These are phyloP conservation scores for Oophaga pumilio DNA, from an alignment of 2,113 vertebrate genomes.

Conservation along the genomic window DNA sequence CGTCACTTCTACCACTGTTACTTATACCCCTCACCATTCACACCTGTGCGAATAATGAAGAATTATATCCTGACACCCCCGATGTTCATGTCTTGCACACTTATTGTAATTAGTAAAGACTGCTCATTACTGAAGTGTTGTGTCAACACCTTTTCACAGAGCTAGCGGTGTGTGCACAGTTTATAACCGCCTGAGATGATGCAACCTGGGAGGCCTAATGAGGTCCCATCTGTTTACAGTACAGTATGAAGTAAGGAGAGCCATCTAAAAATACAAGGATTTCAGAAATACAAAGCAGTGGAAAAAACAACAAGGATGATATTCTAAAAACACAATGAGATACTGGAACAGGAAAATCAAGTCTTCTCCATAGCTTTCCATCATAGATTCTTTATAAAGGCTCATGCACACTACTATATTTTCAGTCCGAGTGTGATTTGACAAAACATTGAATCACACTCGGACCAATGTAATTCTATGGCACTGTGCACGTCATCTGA, in stretches of 20 bases:
- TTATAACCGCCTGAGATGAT: too few species aligned
- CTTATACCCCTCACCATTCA: too few species aligned
- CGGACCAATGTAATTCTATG: too few species aligned
- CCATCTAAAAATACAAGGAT: not conserved
- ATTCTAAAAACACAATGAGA: constrained; percentile 23
- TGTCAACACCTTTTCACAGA: not conserved
- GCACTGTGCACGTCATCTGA: too few species aligned
- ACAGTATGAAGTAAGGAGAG: not conserved
- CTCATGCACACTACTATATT: too few species aligned
- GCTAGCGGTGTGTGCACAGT: not conserved
- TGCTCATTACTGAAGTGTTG: not conserved
- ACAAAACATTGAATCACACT: too few species aligned
- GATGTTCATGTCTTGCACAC: not conserved
- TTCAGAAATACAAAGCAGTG: not conserved
- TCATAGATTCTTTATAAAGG: not conserved
- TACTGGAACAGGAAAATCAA: not conserved
- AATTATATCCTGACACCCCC: not conserved
- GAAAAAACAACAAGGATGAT: not conserved
- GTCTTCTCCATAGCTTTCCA: not conserved
- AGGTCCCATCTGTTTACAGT: not conserved
- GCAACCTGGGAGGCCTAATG: not conserved
- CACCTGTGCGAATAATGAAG: not conserved
- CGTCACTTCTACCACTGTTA: not conserved
- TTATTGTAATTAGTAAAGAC: not conserved
- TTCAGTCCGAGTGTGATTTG: too few species aligned